Conservation (phyloP, 2,113 vertebrate genomes). For the Nesoenas mayeri region DNA sequence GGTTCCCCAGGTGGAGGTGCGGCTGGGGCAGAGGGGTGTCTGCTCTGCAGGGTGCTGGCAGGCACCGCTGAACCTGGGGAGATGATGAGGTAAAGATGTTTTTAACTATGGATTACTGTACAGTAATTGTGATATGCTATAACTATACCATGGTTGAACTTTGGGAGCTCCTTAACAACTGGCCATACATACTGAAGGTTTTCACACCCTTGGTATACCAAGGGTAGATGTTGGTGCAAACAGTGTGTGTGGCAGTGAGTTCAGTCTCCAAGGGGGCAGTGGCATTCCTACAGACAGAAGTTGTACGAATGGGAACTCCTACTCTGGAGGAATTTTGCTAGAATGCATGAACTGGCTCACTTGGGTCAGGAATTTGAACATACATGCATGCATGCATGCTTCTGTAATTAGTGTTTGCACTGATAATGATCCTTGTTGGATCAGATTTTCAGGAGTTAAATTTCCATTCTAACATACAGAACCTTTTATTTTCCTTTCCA, state of each 20-base stretch:
- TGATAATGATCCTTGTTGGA: not conserved
- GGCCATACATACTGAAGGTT: fast-evolving
- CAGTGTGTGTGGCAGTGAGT: not conserved
- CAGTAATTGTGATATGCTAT: fast-evolving
- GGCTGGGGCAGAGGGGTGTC: fast-evolving
- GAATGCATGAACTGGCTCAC: fast-evolving
- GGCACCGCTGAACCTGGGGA: fast-evolving
- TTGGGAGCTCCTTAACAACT: not conserved
- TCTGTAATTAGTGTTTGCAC: not conserved
- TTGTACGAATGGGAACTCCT: not conserved
- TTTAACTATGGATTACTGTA: fast-evolving
- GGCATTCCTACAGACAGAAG: not conserved
- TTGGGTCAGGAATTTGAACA: not conserved
- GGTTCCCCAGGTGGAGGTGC: not conserved
- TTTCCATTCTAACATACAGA: fast-evolving
- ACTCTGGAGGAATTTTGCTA: fast-evolving
- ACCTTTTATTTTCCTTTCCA: not conserved
- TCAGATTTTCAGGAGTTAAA: not conserved
- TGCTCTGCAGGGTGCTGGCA: fast-evolving
- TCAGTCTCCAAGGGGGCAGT: fast-evolving
- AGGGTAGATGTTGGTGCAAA: fast-evolving
- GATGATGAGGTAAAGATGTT: fast-evolving
- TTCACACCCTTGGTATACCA: fast-evolving
- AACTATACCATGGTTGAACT: fast-evolving
- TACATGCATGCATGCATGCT: fast-evolving